Base-by-base conservation (phyloP, 2,888 invertebrate species). In the Nephrotoma appendiculata region DNA sequence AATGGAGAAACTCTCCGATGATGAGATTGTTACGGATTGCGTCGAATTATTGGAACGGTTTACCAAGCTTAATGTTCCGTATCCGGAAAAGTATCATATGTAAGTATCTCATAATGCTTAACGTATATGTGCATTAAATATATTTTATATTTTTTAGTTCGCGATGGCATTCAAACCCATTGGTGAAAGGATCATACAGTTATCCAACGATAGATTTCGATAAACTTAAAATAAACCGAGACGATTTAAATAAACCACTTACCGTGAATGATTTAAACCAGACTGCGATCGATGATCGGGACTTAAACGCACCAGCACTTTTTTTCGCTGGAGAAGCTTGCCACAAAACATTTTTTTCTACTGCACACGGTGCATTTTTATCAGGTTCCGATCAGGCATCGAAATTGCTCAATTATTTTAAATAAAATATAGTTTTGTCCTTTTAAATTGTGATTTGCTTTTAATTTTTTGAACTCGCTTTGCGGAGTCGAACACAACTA, bases 311-410 rank as follows among this genome's bases (percentile, higher is more conserved):
- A 9, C 94, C 94, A 7, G 90, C 93, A 87, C 89, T 95, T 87
- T 89, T 94, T 88, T 92, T 95, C 86, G 95, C 95, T 86, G 95
- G 95, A 41, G 95, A 95, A 91, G 95, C 94, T 5, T 92, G 93
- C 15, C 93, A 94, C 89, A 90, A 92, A 43, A 90, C 91, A 86
- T 93, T 92, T 89, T 95, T 94, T 89, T 95, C 95, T 0, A 95
- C 95, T 6, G 93, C 94, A 11, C 95, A 95, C 89, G 95, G 95
- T 6, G 95, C 95, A 57, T 94, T 92, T 88, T 93, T 93, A 87
- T 93, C 93, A 5, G 94, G 94, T 7, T 90, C 92, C 87, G 90
- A 90, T 85, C 94, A 94, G 90, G 93, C 94, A 5, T 88, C 91
- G 7, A 52, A 57, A 57, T 71, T 71, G 71, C 71, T 71, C 71